Evolutionary conservation across 2,888 invertebrate genomes (phyloP), one percentile per base, ranked within the genome.

Genomic region (Macrostomum cliftonense): DNA sequence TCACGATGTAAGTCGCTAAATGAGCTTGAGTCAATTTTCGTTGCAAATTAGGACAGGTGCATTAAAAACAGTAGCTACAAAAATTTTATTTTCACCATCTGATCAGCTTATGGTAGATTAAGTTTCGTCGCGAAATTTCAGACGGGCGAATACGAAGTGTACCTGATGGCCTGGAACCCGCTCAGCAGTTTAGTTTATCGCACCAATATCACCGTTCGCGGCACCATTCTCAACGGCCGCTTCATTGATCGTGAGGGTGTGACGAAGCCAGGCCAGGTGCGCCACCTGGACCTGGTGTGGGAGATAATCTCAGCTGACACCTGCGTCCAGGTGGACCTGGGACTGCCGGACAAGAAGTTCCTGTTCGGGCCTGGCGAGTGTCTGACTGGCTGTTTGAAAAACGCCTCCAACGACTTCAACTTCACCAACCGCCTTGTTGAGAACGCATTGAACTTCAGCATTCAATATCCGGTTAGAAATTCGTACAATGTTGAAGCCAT

Each of bases 301-400:
- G 54, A 44, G 1, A 49, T 45, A 1, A 47, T 56, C 2, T 62
- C 64, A 2, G 52, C 56, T 1, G 45, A 50, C 2, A 56, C 60
- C 12, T 64, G 64, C 50, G 47, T 64, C 2, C 53, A 53, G 9
- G 52, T 65, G 1, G 55, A 61, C 50, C 60, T 53, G 40, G 62
- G 59, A 1, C 59, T 28, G 28, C 28, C 46, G 17, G 37, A 38
- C 13, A 21, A 20, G 19, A 28, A 28, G n/a, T 19, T 48, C 12
- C 36, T 49, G 5, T 49, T 28, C 48, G 49, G 49, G 5, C 44
- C 49, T 12, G 46, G 38, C 5, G 11, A 1, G 5, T 43, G 49
- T 2, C 37, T 46, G 37, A 4, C n/a, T n/a, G 37, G 28, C 2
- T 49, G 49, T n/a, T 5, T n/a, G 28, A 28, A 9, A 28, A 28